Evolutionary conservation across 2,888 invertebrate genomes (phyloP).

Genomic region (Ischnura elegans): DNA sequence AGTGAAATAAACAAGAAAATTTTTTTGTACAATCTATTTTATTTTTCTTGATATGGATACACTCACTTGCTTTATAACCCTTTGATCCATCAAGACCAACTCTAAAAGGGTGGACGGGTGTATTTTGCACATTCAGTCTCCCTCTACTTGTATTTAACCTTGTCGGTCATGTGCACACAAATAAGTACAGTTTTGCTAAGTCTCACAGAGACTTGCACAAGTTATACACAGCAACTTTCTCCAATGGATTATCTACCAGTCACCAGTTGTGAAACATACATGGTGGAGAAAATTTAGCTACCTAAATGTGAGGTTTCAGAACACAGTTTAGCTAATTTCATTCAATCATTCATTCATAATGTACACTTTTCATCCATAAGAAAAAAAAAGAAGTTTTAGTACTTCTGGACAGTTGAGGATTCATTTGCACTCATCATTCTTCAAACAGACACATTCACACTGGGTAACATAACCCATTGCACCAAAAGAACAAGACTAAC

Average conservation of each 20-base stretch:
- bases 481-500: constrained; percentile 46
- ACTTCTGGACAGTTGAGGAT: constrained; percentile 29
- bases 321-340: constrained; percentile 26
- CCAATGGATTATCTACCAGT: constrained; percentile 3
- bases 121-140: constrained; percentile 65
- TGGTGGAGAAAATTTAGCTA: background rate
- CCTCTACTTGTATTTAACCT: constrained; percentile 27
- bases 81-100: constrained; percentile 53
- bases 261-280: background rate
- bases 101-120: constrained; percentile 64
- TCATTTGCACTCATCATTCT: background rate
- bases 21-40: constrained; percentile 61
- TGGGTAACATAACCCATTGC: constrained; percentile 32
- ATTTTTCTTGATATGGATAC: constrained; percentile 64
- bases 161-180: constrained; percentile 52
- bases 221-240: constrained; percentile 51
- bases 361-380: background rate
- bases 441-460: constrained; percentile 36
- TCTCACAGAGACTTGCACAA: constrained; percentile 60
- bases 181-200: constrained; percentile 33
- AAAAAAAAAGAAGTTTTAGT: constrained; percentile 5
- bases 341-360: background rate
- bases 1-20: background rate
- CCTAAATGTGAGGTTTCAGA: background rate
- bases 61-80: constrained; percentile 45